Conservation (phyloP, 2,797 vertebrate species). For the Pogoniulus pusillus region DNA sequence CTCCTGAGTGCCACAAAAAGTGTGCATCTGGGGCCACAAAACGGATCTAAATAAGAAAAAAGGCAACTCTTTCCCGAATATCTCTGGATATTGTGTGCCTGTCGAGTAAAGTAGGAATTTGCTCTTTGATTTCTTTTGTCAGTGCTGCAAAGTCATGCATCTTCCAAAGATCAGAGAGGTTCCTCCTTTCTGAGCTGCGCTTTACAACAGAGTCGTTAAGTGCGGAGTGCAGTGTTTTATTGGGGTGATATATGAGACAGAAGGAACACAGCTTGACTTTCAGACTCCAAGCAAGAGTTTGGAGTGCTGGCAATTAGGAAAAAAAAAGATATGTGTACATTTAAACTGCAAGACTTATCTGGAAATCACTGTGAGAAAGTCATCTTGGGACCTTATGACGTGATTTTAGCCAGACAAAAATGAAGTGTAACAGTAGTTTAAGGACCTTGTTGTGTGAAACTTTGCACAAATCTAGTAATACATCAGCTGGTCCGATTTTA, state of each 20-base stretch:
- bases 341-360: not conserved
- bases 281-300: not conserved
- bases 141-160: not conserved
- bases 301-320: not conserved
- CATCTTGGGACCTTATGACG: not conserved
- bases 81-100: not conserved
- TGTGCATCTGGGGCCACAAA: not conserved
- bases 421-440: not conserved
- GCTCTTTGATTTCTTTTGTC: not conserved
- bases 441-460: conserved; percentile 6
- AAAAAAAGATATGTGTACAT: not conserved
- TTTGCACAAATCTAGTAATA: conserved; percentile 43
- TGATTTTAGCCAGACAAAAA: conserved; percentile 6
- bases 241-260: not conserved
- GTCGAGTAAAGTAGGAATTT: not conserved
- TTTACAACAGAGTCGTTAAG: not conserved
- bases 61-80: not conserved
- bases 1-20: not conserved
- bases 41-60: not conserved
- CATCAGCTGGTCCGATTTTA: conserved; percentile 49
- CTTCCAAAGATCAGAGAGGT: not conserved
- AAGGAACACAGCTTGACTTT: conserved; percentile 26
- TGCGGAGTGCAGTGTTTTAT: not conserved
- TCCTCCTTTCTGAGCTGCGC: not conserved
- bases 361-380: conserved; percentile 32